Conservation (phyloP, 2,888 invertebrate species). For the Drosophila paramelanica region DNA sequence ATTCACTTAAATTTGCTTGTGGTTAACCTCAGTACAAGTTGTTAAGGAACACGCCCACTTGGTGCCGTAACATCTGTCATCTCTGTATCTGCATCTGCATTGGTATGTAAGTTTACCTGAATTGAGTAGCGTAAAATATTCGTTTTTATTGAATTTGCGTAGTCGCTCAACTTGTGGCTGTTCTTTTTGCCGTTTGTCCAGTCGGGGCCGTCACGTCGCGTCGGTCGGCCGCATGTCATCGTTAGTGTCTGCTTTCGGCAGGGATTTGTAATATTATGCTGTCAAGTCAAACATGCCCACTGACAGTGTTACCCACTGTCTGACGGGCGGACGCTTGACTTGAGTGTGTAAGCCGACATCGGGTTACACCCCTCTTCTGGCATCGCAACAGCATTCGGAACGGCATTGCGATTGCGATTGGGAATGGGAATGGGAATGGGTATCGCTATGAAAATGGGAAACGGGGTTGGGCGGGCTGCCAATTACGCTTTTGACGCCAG, state of each 20-base stretch:
- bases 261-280: conserved; percentile 83
- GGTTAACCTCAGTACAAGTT: conserved; percentile 43
- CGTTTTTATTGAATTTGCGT: conserved; percentile 52
- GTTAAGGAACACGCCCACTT: conserved; percentile 19
- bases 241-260: conserved; percentile 81
- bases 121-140: conserved; percentile 32
- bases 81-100: conserved; percentile 15
- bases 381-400: conserved; percentile 12
- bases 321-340: conserved; percentile 70
- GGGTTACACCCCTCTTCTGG: conserved; percentile 57
- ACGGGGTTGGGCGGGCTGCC: conserved; percentile 70
- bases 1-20: conserved; percentile 10
- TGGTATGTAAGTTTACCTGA: conserved; percentile 37
- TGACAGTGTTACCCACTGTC: conserved; percentile 79
- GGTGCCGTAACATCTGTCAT: conserved; percentile 35
- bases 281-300: conserved; percentile 80
- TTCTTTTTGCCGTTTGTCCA: conserved; percentile 62
- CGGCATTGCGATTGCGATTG: conserved; percentile 16
- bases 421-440: conserved; percentile 9
- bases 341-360: conserved; percentile 53
- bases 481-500: conserved; percentile 82
- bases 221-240: conserved; percentile 67
- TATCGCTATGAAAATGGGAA: conserved; percentile 1
- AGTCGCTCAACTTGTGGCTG: conserved; percentile 57
- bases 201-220: not conserved